Evolutionary conservation across 1,140 invertebrate genomes (phyloP), one percentile per base, ranked within the genome.

Genomic region (Diachasma alloeum): DNA sequence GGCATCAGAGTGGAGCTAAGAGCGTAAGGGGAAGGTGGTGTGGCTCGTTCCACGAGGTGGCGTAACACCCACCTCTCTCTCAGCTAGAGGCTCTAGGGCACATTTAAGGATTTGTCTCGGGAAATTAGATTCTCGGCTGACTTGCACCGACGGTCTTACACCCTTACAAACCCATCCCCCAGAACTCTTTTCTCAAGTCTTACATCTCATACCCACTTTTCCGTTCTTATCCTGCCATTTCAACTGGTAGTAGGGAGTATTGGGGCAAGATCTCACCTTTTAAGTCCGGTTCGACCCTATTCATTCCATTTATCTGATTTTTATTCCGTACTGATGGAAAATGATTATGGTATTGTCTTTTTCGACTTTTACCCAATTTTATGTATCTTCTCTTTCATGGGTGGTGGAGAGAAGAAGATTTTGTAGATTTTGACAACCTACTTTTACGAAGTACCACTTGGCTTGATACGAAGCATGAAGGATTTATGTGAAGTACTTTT

Each of bases 91-190:
- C 86, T 88, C 81, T 82, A 71, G 86, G 86, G 84, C 82, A 86
- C 83, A 87, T 86, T 88, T 88, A 87, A 88, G 86, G 84, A 88
- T 88, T 87, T 88, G 85, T 88, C 87, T 85, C 87, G 86, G 87
- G 86, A 89, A 89, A 89, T 89, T 88, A 89, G 87, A 88, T 88
- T 88, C 84, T 88, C 85, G 86, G 84, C 81, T 84, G 85, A 87
- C 85, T 88, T 88, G 85, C 85, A 85, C 83, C 66, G 74, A 81
- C 80, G 82, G 48, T 77, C 19, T 72, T 56, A 72, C 59, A 53
- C 53, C 39, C 66, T 17, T 31, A 56, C 48, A 42, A 53, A 53
- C 48, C 17, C 48, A 53, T 53, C 17, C 48, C 48, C 53, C 31
- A 31, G 26, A 39, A 37, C 56, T 24, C 66, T 42, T 63, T 39